phyloP scores from a whole-genome alignment of 2,113 vertebrate species.

The Tetrao urogallus region DNA sequence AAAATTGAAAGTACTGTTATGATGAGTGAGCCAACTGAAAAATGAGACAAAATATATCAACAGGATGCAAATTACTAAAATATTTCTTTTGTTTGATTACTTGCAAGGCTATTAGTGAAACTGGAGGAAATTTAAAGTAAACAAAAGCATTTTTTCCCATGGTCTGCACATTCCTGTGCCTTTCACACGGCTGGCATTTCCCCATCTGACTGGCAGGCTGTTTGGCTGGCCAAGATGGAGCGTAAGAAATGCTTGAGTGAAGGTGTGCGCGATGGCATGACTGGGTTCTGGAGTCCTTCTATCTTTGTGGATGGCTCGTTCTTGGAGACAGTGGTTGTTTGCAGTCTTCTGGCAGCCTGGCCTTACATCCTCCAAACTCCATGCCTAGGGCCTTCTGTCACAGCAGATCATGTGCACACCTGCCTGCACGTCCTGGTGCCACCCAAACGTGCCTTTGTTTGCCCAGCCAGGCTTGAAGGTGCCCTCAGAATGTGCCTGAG shows the following conservation, averaged over 20 bases:
- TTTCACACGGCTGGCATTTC: not conserved
- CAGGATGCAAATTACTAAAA: not conserved
- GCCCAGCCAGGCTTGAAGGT: too few species aligned
- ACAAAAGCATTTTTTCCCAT: not conserved
- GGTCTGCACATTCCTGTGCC: not conserved
- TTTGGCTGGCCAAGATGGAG: not conserved
- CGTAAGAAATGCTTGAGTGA: not conserved
- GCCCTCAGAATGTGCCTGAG: too few species aligned
- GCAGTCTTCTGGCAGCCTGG: not conserved
- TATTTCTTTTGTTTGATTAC: not conserved
- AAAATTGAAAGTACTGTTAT: not conserved
- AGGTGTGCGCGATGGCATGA: accelerated
- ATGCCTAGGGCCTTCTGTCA: not conserved
- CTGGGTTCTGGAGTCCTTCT: not conserved
- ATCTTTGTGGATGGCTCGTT: not conserved
- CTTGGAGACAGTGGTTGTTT: not conserved
- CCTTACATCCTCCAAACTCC: not conserved
- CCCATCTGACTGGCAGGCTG: not conserved
- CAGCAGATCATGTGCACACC: not conserved
- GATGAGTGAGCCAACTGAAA: not conserved
- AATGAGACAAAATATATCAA: not conserved
- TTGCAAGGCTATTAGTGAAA: not conserved
- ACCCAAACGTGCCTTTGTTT: too few species aligned
- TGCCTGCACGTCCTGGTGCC: too few species aligned
- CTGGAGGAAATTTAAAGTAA: not conserved